phyloP scores from a whole-genome alignment of 2,797 vertebrate species.

The Oreochromis mossambicus region DNA sequence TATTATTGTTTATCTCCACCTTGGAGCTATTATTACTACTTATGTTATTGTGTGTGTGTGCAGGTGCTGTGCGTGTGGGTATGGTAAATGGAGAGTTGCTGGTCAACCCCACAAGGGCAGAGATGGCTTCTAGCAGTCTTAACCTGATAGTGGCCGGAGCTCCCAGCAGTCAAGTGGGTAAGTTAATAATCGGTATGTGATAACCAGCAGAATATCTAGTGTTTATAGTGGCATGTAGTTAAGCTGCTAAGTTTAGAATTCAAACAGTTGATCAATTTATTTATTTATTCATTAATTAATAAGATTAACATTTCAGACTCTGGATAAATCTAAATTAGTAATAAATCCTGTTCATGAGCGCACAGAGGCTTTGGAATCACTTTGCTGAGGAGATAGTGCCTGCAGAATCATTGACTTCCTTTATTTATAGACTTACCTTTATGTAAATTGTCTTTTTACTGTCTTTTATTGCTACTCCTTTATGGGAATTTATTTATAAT shows the following conservation, averaged over 20 bases:
- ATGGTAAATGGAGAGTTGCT: conserved; percentile 84
- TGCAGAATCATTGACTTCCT: background rate
- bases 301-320: background rate
- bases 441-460: background rate
- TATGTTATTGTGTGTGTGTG: conserved; percentile 12
- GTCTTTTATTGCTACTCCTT: background rate
- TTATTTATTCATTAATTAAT: background rate
- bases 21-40: background rate
- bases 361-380: background rate
- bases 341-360: background rate
- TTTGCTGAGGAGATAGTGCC: background rate
- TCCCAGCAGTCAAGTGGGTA: conserved; percentile 87
- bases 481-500: background rate
- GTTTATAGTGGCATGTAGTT: background rate
- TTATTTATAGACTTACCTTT: background rate
- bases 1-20: background rate
- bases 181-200: conserved; percentile 30
- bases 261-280: background rate
- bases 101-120: conserved; percentile 88
- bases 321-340: background rate
- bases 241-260: background rate
- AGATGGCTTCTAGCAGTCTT: conserved; percentile 86
- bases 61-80: conserved; percentile 94
- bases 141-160: conserved; percentile 89
- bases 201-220: background rate